Base-by-base conservation (phyloP, 2,888 invertebrate species). In the Heliconius ethilla region DNA sequence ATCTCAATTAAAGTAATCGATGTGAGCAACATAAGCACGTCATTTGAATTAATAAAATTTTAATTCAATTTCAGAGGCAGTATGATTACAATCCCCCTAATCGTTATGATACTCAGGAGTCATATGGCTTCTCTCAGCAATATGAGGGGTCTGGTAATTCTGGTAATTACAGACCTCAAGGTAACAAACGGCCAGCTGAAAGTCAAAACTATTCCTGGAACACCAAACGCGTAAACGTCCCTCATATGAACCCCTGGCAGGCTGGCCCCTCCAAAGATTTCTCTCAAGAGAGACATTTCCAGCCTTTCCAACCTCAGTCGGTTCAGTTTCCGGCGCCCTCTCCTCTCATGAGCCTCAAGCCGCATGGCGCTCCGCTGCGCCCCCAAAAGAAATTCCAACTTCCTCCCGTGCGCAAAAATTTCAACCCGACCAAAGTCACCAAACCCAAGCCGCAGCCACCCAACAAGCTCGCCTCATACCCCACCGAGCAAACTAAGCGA, bases 31-130 rank as follows among this genome's bases (percentile, higher is more conserved):
- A 15, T 15, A 18, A 63, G 25, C 59, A 63, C 59, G 27, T 59
- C 13, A 51, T 25, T 67, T 67, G 59, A 72, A 73, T 62, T 69
- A 77, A 77, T 67, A 40, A 70, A 10, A 62, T 66, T 77, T 82
- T 83, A 82, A 85, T 88, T 87, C 83, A 83, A 86, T 91, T 91
- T 90, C 91, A 91, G 91, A 89, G 88, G 84, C 86, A 85, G 81
- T 88, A 82, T 84, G 83, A 82, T 79, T 83, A 81, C 81, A 81
- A 86, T 76, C 83, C 86, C 79, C 82, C 79, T 81, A 83, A 82
- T 75, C 78, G 79, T 40, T 87, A 85, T 81, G 85, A 85, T 77
- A 83, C 85, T 81, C 79, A 74, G 51, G 77, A 77, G 25, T 59
- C 74, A 13, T 77, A 74, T 70, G 76, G 55, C 65, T 66, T 65